Base-by-base conservation (phyloP, 2,797 vertebrate species). In the Tragelaphus oryx region DNA sequence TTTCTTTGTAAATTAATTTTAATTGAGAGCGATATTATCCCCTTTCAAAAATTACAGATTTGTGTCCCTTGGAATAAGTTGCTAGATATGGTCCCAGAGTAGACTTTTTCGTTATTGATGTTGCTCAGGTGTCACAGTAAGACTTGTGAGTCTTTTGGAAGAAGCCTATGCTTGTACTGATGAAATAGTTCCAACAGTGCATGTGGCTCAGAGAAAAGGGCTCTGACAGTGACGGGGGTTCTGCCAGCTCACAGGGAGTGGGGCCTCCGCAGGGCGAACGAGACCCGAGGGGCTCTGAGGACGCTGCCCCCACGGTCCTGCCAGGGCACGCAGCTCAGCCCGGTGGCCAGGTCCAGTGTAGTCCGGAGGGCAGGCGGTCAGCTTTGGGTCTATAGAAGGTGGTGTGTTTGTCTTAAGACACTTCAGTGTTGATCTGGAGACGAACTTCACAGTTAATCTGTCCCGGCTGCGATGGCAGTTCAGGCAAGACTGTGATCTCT, bases 281-380 rank as follows among this genome's bases (percentile, higher is more conserved):
- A 89, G 92, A 59, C 17, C 91, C 8, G 3, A 48, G 89, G 89
- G 85, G 91, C 75, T 68, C 6, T 46, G 86, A 59, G 30, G 33
- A 54, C 8, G 26, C 7, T 0, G 28, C 24, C 7, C 50, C 60
- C 18, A 30, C 76, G 5, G 50, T 50, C 7, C 91, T 96, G 78
- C 97, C 93, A 94, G 86, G 71, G 93, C 83, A 24, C 18, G 2
- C 93, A 96, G 94, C 97, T 97, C 22, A 13, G 60, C 65, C 87
- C 71, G 55, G 94, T 93, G 95, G 62, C 88, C 89, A 59, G 81
- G 22, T 83, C n/a, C 87, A 90, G 83, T 74, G 44, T 33, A 1
- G 16, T 79, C 54, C 46, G 24, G 48, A 14, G 28, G 48, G 33
- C 5, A 5, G 28, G 22, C 22, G n/a, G 16, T 87, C 44, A n/a